Evolutionary conservation across 2,113 vertebrate genomes (phyloP).

Genomic region (Pelmatolapia mariae): DNA sequence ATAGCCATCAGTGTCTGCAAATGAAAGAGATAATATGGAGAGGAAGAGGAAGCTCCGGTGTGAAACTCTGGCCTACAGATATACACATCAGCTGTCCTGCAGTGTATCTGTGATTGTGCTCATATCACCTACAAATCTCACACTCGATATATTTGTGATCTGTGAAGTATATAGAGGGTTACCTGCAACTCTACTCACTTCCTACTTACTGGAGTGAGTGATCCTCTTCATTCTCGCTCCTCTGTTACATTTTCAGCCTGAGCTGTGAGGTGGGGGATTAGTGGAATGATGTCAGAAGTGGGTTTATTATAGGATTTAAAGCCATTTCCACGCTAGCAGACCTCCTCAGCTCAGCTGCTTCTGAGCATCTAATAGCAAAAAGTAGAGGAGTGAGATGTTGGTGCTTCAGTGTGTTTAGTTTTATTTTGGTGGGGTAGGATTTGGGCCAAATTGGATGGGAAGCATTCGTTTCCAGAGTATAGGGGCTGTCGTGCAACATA

Average conservation of each 20-base stretch:
- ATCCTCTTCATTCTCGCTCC: conserved; percentile 3
- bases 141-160: not conserved
- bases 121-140: not conserved
- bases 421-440: not conserved
- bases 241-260: conserved; percentile 15
- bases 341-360: conserved; percentile 1
- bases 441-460: not conserved
- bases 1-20: conserved; percentile 42
- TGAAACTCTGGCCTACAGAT: not conserved
- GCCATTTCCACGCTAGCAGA: conserved; percentile 35
- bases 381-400: not conserved
- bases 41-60: not conserved
- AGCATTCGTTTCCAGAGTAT: not conserved
- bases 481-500: not conserved
- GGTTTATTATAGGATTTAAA: conserved; percentile 59
- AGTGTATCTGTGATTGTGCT: not conserved
- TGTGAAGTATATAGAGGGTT: not conserved
- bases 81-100: not conserved
- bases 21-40: conserved; percentile 13
- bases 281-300: conserved; percentile 43
- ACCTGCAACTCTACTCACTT: not conserved
- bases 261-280: conserved; percentile 52
- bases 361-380: not conserved
- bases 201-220: conserved; percentile 4
- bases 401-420: not conserved